Evolutionary conservation across 2,888 invertebrate genomes (phyloP).

Genomic region (Ornithoptera priamus): DNA sequence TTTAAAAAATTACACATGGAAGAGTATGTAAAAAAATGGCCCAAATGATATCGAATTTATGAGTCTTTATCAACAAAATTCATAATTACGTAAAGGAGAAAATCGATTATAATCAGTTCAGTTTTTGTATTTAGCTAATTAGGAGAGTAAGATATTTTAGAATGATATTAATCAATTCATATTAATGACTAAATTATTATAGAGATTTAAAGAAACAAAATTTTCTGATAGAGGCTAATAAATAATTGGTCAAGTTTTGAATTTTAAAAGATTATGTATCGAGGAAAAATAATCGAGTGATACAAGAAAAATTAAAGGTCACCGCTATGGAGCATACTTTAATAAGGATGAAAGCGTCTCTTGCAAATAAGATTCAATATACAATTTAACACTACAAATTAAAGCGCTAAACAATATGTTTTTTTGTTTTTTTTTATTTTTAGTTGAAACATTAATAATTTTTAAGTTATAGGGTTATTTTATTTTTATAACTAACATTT

Average conservation of each 20-base stretch:
- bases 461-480: constrained; percentile 22
- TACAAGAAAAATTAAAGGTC: background rate
- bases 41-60: no score
- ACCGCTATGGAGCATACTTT: background rate
- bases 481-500: constrained; percentile 39
- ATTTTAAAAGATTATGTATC: background rate
- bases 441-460: constrained; percentile 28
- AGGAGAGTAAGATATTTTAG: background rate
- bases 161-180: background rate
- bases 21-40: no score
- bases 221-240: background rate
- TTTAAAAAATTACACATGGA: no score
- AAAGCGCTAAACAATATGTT: constrained; percentile 36
- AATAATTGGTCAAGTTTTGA: background rate
- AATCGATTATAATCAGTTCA: no score
- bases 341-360: constrained; percentile 23
- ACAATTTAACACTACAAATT: constrained; percentile 41
- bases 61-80: no score
- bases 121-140: no score
- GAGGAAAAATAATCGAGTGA: background rate
- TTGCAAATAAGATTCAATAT: constrained; percentile 44
- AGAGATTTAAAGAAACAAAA: background rate
- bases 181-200: background rate
- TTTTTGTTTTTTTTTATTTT: constrained; percentile 26
- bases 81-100: no score